Base-by-base conservation (phyloP, 2,888 invertebrate genomes). In the Linyphia triangularis region DNA sequence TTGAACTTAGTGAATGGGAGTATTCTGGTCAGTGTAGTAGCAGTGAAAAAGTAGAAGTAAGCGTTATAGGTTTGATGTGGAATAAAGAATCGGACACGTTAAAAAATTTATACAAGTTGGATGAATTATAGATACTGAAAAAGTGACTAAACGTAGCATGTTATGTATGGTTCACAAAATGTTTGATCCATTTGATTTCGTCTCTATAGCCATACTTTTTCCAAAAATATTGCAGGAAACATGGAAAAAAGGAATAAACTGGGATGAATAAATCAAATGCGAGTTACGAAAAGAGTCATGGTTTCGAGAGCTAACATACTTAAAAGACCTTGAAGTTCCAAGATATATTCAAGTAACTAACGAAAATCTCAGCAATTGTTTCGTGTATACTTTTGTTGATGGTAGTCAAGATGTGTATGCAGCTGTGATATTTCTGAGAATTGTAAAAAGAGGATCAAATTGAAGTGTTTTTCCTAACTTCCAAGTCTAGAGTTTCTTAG, bases 171-270 rank as follows among this genome's bases (percentile, higher is more conserved):
- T n/a, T 28, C 63, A 63, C 16, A 63, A 28, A 28, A 19, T 79
- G 10, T 79, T 79, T 51, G 67, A 67, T 51, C 79, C 57, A 30
- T 22, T 79, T 26, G 67, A 33, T 9, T 22, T 69, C 3, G 16
- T 26, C 2, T 43, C 30, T 19, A 30, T 69, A 19, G 57, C 33
- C 13, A 79, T 37, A 9, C 3, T 79, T 7, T 37, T 40, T 22
- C 79, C 79, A 0, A 79, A 79, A 22, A 16, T 79, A 24, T 51
- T 79, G 28, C 79, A 79, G n/a, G 63, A 30, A 33, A 9, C 67
- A 7, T 79, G 69, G 43, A 69, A 19, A 16, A 26, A 30, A 16
- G 13, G 22, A 13, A 4, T 57, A 16, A 30, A 33, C 7, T 79
- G 57, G 51, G 79, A 79, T 28, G 28, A 43, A 24, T 33, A 40